Evolutionary conservation across 2,888 invertebrate species (phyloP).

Genomic region (Troides oblongomaculatus): DNA sequence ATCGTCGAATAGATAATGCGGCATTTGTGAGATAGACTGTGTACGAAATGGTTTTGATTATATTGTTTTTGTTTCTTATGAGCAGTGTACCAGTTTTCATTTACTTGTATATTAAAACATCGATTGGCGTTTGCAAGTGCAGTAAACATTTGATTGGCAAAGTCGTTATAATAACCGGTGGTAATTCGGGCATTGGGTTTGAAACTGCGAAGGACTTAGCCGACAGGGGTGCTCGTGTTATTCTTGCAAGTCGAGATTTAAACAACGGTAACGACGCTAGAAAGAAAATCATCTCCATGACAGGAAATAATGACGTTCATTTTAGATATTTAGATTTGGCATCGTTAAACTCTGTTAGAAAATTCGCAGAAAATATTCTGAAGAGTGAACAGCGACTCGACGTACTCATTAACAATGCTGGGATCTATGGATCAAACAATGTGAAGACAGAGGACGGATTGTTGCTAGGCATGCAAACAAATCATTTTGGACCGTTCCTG

Average conservation of each 20-base stretch:
- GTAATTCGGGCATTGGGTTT: constrained; percentile 89
- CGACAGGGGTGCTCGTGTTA: constrained; percentile 85
- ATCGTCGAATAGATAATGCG: constrained; percentile 1
- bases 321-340: constrained; percentile 71
- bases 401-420: constrained; percentile 83
- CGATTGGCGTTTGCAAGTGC: constrained; percentile 51
- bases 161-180: constrained; percentile 91
- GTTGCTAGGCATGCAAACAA: constrained; percentile 78
- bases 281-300: constrained; percentile 46
- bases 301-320: constrained; percentile 55
- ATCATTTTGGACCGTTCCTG: constrained; percentile 83
- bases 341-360: constrained; percentile 76
- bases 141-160: constrained; percentile 84
- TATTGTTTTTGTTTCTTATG: neutral
- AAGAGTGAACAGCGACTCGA: constrained; percentile 75
- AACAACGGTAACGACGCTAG: constrained; percentile 81
- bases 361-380: constrained; percentile 80
- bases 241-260: constrained; percentile 89
- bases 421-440: constrained; percentile 60
- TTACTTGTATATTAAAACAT: constrained; percentile 33
- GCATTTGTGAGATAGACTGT: constrained; percentile 1
- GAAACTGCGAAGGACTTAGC: constrained; percentile 87
- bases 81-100: neutral
- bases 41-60: constrained; percentile 3
- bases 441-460: constrained; percentile 81